Evolutionary conservation across 2,797 vertebrate genomes (phyloP).

Genomic region (Borostomias antarcticus): DNA sequence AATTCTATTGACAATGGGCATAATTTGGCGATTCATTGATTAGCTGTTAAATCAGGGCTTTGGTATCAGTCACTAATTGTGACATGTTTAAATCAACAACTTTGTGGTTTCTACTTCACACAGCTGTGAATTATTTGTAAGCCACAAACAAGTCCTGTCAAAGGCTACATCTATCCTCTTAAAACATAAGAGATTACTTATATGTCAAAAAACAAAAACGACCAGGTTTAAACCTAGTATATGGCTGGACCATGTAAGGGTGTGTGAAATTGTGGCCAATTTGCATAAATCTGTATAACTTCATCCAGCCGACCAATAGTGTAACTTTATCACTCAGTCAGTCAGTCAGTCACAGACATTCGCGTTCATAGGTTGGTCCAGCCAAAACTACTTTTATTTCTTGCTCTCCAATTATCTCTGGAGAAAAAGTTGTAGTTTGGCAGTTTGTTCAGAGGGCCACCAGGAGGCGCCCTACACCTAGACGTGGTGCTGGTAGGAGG

Average conservation of each 20-base stretch:
- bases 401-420: background rate
- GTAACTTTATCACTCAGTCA: background rate
- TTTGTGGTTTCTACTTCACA: background rate
- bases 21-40: constrained; percentile 8
- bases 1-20: constrained; percentile 13
- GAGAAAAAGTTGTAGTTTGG: constrained; percentile 42
- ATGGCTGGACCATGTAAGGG: too few relatives aligned
- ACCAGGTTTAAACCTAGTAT: too few relatives aligned
- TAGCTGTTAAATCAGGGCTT: constrained; percentile 36
- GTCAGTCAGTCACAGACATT: background rate
- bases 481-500: constrained; percentile 69
- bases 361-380: too few relatives aligned
- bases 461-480: constrained; percentile 62
- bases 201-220: too few relatives aligned
- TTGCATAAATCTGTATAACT: too few relatives aligned
- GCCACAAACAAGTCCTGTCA: too few relatives aligned
- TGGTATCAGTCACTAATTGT: constrained; percentile 18
- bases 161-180: background rate
- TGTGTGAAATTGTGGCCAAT: too few relatives aligned
- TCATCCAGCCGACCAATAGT: too few relatives aligned
- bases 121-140: background rate
- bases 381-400: too few relatives aligned
- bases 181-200: background rate
- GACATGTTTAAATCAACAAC: constrained; percentile 38
- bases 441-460: constrained; percentile 49